These are phyloP conservation scores for Dryoscopus gambensis DNA, from an alignment of 2,113 vertebrate species.

Conservation along the genomic window DNA sequence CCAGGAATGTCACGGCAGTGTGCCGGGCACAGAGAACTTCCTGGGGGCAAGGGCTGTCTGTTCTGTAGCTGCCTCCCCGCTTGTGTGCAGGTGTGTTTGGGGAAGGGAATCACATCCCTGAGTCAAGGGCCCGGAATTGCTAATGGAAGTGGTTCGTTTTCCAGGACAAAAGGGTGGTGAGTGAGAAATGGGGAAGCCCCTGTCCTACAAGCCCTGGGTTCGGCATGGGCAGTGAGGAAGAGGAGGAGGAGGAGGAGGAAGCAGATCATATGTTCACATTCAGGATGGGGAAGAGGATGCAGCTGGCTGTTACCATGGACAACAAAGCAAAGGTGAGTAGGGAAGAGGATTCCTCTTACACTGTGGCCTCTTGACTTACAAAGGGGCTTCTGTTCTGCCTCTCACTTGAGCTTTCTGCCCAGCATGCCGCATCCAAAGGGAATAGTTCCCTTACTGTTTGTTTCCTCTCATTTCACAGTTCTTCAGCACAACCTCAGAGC, in stretches of 20 bases:
- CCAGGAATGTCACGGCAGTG: not conserved
- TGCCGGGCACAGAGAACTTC: not conserved
- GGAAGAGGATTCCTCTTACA: not conserved
- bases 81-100: not conserved
- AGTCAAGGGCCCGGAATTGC: not conserved
- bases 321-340: constrained; percentile 86
- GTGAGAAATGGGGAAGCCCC: constrained; percentile 71
- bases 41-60: not conserved
- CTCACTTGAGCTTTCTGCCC: not conserved
- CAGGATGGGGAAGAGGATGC: constrained; percentile 84
- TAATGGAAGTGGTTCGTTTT: not conserved
- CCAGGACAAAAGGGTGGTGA: constrained; percentile 90
- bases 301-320: constrained; percentile 88
- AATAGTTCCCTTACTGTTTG: not conserved
- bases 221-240: constrained; percentile 49
- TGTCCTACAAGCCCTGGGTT: constrained; percentile 46
- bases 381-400: not conserved
- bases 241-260: constrained; percentile 65
- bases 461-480: not conserved
- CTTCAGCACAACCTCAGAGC: not conserved
- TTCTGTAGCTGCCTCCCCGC: not conserved
- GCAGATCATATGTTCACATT: constrained; percentile 63
- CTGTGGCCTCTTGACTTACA: not conserved
- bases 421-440: not conserved
- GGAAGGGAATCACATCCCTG: not conserved